Conservation (phyloP, 2,888 invertebrate genomes). For the Drosophila suboccidentalis region DNA sequence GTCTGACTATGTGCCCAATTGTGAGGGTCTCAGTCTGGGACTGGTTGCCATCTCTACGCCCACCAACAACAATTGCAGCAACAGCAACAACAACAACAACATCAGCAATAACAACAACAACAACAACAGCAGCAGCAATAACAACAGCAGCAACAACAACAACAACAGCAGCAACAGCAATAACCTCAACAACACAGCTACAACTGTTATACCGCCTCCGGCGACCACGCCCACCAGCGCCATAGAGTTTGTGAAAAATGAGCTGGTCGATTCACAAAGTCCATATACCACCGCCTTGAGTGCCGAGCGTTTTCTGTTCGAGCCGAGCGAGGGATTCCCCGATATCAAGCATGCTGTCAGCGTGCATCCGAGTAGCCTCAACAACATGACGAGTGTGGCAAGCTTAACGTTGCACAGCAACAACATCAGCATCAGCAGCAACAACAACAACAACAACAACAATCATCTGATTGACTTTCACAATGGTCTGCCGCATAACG, state of each 20-base stretch:
- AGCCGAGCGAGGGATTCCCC: slow-evolving; percentile 83
- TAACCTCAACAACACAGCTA: slow-evolving; percentile 24
- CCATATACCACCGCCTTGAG: slow-evolving; percentile 85
- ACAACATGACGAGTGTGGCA: slow-evolving; percentile 68
- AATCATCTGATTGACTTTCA: slow-evolving; percentile 76
- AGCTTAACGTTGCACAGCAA: slow-evolving; percentile 53
- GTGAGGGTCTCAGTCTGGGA: slow-evolving; percentile 60
- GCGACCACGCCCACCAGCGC: slow-evolving; percentile 79
- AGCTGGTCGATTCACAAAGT: slow-evolving; percentile 84
- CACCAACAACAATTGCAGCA: slow-evolving; percentile 39
- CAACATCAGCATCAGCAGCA: slow-evolving; percentile 5
- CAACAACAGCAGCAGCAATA: slow-evolving; percentile 16
- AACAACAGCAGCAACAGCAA: slow-evolving; percentile 9
- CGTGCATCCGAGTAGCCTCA: slow-evolving; percentile 75
- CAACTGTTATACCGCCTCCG: slow-evolving; percentile 24
- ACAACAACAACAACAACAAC: slow-evolving; percentile 53
- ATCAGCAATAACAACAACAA: slow-evolving; percentile 16
- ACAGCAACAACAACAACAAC: slow-evolving; percentile 23
- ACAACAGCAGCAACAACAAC: slow-evolving; percentile 2
- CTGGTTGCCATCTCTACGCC: slow-evolving; percentile 51
- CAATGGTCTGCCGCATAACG: slow-evolving; percentile 48
- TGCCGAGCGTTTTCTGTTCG: slow-evolving; percentile 85
- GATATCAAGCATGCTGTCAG: slow-evolving; percentile 84
- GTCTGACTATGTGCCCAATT: slow-evolving; percentile 72
- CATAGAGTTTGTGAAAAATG: slow-evolving; percentile 85